Evolutionary conservation across 1,140 invertebrate species (phyloP).

Genomic region (Drosophila arizonae): DNA sequence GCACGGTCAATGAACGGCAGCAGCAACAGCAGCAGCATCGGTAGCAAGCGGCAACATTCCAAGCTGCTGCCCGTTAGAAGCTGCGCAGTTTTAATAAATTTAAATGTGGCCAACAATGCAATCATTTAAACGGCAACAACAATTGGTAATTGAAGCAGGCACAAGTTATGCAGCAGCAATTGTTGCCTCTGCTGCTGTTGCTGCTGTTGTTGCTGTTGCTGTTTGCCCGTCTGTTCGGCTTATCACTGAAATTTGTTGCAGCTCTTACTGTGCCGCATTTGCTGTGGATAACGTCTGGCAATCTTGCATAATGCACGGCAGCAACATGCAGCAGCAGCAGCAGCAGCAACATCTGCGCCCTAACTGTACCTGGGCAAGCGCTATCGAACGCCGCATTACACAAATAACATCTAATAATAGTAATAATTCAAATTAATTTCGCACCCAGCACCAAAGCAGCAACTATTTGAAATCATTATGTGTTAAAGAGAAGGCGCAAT

Average conservation of each 20-base stretch:
- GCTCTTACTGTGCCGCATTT: constrained; percentile 20
- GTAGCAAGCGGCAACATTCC: constrained; percentile 57
- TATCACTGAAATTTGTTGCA: constrained; percentile 64
- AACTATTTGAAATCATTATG: constrained; percentile 70
- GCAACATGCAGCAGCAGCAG: constrained; percentile 22
- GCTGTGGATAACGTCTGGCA: constrained; percentile 34
- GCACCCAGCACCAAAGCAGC: constrained; percentile 51
- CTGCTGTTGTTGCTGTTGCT: not conserved
- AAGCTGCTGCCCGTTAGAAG: constrained; percentile 56
- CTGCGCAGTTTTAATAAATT: constrained; percentile 78
- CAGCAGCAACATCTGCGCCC: constrained; percentile 27
- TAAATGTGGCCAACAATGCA: constrained; percentile 69
- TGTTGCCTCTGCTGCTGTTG: constrained; percentile 27
- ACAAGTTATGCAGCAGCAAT: constrained; percentile 35
- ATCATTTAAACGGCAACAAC: constrained; percentile 70
- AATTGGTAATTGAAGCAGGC: constrained; percentile 71
- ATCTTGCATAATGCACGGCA: constrained; percentile 59
- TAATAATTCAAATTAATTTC: constrained; percentile 80
- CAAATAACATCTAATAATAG: constrained; percentile 74
- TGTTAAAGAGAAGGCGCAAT: constrained; percentile 55
- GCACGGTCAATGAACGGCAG: constrained; percentile 63
- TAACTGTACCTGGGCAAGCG: constrained; percentile 49
- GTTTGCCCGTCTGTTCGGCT: constrained; percentile 33
- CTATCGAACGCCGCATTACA: constrained; percentile 50
- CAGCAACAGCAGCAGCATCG: constrained; percentile 2